These are phyloP conservation scores for Drymodes brunneopygia DNA, from an alignment of 2,113 vertebrate species.

Conservation along the genomic window DNA sequence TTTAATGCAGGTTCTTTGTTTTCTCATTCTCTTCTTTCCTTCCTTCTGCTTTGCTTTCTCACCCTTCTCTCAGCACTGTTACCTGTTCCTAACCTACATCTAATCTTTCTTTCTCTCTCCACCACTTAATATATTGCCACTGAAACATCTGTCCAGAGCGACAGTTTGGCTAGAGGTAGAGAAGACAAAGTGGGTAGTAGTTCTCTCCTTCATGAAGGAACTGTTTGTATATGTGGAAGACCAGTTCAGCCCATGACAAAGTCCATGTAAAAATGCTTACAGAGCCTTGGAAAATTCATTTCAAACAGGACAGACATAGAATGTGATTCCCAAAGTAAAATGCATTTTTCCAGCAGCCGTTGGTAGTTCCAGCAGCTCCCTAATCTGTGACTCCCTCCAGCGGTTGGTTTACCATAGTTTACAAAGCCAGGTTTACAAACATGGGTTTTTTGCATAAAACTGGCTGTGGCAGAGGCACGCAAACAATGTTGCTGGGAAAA, in stretches of 20 bases:
- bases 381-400: constrained; percentile 57
- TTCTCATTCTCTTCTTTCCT: background rate
- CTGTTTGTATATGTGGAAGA: background rate
- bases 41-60: background rate
- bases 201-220: background rate
- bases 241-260: background rate
- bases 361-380: background rate
- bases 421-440: background rate
- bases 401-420: background rate
- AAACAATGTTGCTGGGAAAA: background rate
- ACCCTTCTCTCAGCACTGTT: background rate
- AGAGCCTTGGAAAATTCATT: background rate
- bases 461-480: background rate
- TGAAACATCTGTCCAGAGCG: background rate
- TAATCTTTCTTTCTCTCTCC: background rate
- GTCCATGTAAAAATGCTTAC: background rate
- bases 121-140: background rate
- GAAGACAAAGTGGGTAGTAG: background rate
- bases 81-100: background rate
- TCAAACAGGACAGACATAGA: background rate
- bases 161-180: background rate
- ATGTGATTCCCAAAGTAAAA: background rate
- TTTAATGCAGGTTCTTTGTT: background rate
- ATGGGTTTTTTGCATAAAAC: background rate
- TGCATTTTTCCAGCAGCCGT: background rate